A percentile compares a stretch with the other conserved stretches of the same genome.
Evolutionary conservation across 2,797 vertebrate genomes (phyloP).

Genomic region (Botia kubotai): DNA sequence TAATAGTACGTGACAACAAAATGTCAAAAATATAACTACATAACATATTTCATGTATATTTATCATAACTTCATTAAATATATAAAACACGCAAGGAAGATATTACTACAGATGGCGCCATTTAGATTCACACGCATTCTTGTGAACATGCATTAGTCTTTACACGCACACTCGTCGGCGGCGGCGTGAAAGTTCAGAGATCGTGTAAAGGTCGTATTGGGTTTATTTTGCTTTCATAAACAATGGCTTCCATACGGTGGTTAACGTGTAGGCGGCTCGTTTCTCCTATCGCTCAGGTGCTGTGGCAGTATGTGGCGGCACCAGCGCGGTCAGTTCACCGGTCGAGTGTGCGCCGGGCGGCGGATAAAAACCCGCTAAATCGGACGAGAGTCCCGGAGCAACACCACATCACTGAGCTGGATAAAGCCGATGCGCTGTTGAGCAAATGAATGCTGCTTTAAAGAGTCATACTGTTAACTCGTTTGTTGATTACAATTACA

Average conservation of each 20-base stretch:
- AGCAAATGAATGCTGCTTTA: constrained; percentile 13
- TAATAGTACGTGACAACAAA: background rate
- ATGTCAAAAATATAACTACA: background rate
- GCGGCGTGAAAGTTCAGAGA: constrained; percentile 68
- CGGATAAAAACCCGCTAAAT: constrained; percentile 71
- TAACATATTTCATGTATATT: background rate
- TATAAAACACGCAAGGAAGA: background rate
- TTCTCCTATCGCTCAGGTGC: constrained; percentile 55
- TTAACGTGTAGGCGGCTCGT: constrained; percentile 70
- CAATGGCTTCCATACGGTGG: constrained; percentile 75
- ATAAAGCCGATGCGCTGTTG: constrained; percentile 88
- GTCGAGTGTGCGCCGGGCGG: constrained; percentile 54
- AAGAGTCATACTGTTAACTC: no score
- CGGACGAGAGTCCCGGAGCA: constrained; percentile 72
- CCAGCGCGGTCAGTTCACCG: constrained; percentile 61
- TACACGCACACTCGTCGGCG: constrained; percentile 57
- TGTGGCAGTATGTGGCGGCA: constrained; percentile 58
- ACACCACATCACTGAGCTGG: constrained; percentile 79
- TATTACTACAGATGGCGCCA: constrained; percentile 28
- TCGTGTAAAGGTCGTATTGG: constrained; percentile 66
- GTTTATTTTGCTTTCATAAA: constrained; percentile 40
- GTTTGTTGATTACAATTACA: background rate
- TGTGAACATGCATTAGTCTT: background rate
- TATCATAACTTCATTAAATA: background rate
- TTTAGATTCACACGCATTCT: background rate